A percentile compares a stretch with the other conserved stretches of the same genome.
Evolutionary conservation across 2,113 vertebrate genomes (phyloP).

Genomic region (Ctenodactylus gundi): DNA sequence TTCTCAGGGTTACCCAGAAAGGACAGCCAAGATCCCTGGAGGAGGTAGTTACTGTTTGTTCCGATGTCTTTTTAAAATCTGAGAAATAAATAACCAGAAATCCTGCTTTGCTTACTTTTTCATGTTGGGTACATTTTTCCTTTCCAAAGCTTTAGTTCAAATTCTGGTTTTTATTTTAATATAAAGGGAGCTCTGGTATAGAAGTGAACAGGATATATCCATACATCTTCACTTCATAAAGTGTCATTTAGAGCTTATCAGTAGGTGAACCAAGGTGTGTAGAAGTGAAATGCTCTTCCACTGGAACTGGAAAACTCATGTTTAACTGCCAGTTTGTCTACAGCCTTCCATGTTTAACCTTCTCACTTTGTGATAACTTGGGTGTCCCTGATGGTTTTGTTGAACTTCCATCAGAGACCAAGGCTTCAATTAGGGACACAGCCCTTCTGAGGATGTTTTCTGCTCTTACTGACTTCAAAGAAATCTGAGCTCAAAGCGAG

Average conservation of each 20-base stretch:
- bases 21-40: neutral
- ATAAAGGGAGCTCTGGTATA: neutral
- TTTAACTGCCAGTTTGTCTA: neutral
- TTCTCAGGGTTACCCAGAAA: neutral
- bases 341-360: neutral
- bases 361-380: neutral
- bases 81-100: neutral
- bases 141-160: slow-evolving; percentile 23
- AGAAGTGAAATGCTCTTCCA: neutral
- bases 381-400: neutral
- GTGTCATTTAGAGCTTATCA: neutral
- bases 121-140: neutral
- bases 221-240: neutral
- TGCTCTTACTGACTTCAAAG: neutral
- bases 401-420: neutral
- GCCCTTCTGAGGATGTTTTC: neutral
- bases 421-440: neutral
- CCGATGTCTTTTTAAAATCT: neutral
- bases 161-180: slow-evolving; percentile 36
- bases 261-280: neutral
- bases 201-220: neutral
- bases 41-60: neutral
- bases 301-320: slow-evolving; percentile 9
- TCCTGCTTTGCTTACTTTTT: too few species aligned
- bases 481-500: neutral